Base-by-base conservation (phyloP, 2,113 vertebrate species). In the Poecile atricapillus region DNA sequence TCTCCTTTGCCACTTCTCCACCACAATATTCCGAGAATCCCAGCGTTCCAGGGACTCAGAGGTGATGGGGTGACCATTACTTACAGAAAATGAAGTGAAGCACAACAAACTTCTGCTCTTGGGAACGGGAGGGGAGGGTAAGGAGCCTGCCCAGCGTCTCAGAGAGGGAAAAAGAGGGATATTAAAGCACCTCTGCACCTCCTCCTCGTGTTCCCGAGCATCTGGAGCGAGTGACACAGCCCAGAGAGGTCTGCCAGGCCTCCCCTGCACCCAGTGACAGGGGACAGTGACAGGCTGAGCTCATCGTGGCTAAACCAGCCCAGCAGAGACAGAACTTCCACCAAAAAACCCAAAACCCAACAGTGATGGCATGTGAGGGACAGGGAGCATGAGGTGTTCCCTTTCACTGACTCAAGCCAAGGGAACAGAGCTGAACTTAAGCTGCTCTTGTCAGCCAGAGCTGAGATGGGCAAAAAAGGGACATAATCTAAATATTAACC, bases 381-480 rank as follows among this genome's bases (percentile, higher is more conserved):
- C 43, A 25, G n/a, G 15, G 25, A 75, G 96, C 94, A 92, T 70
- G 67, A 70, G 91, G 70, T 24, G 27, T 11, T 78, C 77, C 59
- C 77, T 82, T 50, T 83, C 94, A 84, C 86, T 47, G 65, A 35
- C 77, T 88, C 31, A 56, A 4, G 1, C 7, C 47, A n/a, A 33
- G 3, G 8, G 37, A 80, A 7, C 10, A 64, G 73, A 35, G 25
- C 24, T 65, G 28, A 46, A 75, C 41, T 77, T 9, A 6, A 52
- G 11, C 37, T 65, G 33, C 14, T 60, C 59, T 41, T 37, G 19
- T 12, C 69, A 78, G 25, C 9, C 44, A 60, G 16, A 30, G 25
- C 15, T 7, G 23, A 70, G 11, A 17, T 13, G 5, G 10, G 14
- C 9, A 47, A 10, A 65, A 43, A 78, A 31, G 21, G 10, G 18